Evolutionary conservation across 1,140 invertebrate genomes (phyloP).

Genomic region (Zaprionus kolodkinae): DNA sequence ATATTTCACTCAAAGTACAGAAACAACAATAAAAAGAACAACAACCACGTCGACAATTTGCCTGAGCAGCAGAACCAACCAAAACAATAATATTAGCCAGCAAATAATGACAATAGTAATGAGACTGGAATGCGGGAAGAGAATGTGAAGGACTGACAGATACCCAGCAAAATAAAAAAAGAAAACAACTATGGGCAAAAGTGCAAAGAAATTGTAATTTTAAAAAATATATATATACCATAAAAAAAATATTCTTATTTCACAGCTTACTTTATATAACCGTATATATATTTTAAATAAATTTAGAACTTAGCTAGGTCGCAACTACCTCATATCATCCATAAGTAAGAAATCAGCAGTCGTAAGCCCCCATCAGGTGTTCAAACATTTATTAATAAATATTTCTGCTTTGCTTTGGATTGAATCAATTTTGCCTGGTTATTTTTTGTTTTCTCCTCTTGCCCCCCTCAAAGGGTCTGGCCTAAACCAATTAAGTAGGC

Average conservation of each 20-base stretch:
- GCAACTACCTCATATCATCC: not conserved
- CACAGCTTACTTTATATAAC: too few species aligned
- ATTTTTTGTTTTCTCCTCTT: too few species aligned
- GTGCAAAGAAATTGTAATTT: too few species aligned
- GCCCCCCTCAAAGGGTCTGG: not conserved
- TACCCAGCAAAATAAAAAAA: slow-evolving; percentile 14
- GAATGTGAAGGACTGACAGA: slow-evolving; percentile 11
- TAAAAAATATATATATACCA: too few species aligned
- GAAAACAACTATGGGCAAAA: too few species aligned
- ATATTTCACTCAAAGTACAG: slow-evolving; percentile 54
- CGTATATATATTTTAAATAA: too few species aligned
- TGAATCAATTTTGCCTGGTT: not conserved
- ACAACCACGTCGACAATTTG: slow-evolving; percentile 39
- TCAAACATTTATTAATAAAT: slow-evolving; percentile 13
- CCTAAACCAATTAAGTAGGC: slow-evolving; percentile 37
- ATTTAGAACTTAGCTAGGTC: not conserved
- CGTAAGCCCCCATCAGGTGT: not conserved
- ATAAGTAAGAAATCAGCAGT: not conserved
- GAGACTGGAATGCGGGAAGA: slow-evolving; percentile 34
- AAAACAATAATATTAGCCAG: slow-evolving; percentile 44
- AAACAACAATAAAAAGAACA: not conserved
- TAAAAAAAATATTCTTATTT: too few species aligned
- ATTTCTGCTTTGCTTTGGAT: not conserved
- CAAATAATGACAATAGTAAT: slow-evolving; percentile 52
- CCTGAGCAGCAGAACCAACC: slow-evolving; percentile 37